Percentiles rank a stretch among this genome's conserved stretches.
Evolutionary conservation across 2,113 vertebrate genomes (phyloP).

Genomic region (Tichodroma muraria): DNA sequence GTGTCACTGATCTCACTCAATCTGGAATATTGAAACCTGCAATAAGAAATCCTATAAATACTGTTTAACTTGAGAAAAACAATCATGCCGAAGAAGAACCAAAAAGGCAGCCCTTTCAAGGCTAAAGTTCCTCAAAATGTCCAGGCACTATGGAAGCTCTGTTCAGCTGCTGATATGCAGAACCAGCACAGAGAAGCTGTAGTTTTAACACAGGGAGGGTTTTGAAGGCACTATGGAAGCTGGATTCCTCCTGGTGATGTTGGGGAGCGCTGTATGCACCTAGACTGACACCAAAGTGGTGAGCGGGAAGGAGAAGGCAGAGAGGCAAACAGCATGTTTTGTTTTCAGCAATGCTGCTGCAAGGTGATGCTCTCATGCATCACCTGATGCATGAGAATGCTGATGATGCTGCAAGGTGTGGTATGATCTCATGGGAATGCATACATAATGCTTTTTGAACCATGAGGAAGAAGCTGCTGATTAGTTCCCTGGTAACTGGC

Average conservation of each 20-base stretch:
- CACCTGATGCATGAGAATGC: no score
- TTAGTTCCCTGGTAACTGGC: background rate
- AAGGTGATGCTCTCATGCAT: background rate
- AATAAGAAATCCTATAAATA: background rate
- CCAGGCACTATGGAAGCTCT: background rate
- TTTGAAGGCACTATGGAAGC: background rate
- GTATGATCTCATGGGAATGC: background rate
- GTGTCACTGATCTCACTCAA: background rate
- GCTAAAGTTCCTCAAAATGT: background rate
- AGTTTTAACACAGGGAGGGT: background rate
- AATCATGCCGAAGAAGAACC: background rate
- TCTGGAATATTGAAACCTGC: background rate
- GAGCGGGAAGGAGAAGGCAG: background rate
- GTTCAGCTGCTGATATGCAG: background rate
- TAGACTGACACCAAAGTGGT: background rate
- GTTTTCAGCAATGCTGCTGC: background rate
- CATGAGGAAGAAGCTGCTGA: background rate
- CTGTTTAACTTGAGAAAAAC: background rate
- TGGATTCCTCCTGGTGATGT: background rate
- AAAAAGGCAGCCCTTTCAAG: background rate
- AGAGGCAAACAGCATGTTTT: background rate
- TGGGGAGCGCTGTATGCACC: background rate
- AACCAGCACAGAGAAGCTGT: fast-evolving
- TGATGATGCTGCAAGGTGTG: no score
- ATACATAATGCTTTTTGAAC: background rate